Base-by-base conservation (phyloP, 2,113 vertebrate species). In the Rhodinocichla rosea region DNA sequence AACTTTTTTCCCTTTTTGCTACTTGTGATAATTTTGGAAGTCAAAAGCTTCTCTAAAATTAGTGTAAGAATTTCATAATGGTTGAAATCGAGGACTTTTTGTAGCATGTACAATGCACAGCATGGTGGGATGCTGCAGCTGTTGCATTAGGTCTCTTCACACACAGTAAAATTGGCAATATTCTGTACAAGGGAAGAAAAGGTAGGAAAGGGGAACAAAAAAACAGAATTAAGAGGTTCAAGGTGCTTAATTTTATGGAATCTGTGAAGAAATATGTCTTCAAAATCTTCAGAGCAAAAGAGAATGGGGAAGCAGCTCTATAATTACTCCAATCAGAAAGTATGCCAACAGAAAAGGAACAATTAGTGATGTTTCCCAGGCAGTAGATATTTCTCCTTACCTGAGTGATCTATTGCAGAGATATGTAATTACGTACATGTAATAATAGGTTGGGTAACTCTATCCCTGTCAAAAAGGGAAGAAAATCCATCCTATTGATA, bases 401-500 rank as follows among this genome's bases (percentile, higher is more conserved):
- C 82, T 27, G 93, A 97, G 92, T 87, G 80, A 68, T 92, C 97
- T 96, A 76, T 97, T 97, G 92, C 49, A 96, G 85, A 94, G 97
- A 96, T 97, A 93, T 98, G 97, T 98, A 98, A 98, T 98, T 98
- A 98, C 76, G 84, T 60, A 71, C 80, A 79, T 6, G 4, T 98
- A 98, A 98, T 98, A 89, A 98, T 71, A 98, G 97, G 97, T 90
- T 97, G 95, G 23, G 94, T 88, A 79, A 92, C 96, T 94, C 96
- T 64, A 14, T 56, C 92, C 94, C 96, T 97, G 97, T 96, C 97
- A 97, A 89, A 96, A 95, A 94, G 94, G 92, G 89, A 94, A 97
- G 93, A 96, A 97, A 96, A 98, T 97, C 96, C 97, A 97, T 98
- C 97, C 97, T 97, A 96, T 77, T 63, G 87, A 95, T 98, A 98